phyloP scores from a whole-genome alignment of 2,113 vertebrate species.

The Paratilapia polleni region DNA sequence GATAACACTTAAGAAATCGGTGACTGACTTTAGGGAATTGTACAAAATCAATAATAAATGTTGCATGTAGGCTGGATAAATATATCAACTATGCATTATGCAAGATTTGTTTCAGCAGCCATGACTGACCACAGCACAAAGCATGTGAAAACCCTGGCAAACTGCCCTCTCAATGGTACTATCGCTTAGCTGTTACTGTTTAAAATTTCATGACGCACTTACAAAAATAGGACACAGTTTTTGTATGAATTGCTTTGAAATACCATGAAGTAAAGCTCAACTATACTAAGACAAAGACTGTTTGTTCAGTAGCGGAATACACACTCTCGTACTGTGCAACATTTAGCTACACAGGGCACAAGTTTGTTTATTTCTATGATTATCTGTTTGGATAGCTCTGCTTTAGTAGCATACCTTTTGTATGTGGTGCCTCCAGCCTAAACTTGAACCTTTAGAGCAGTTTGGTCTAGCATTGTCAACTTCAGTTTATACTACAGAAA shows the following conservation, averaged over 20 bases:
- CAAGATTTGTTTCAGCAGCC: conserved; percentile 25
- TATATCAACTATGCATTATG: background rate
- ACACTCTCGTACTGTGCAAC: background rate
- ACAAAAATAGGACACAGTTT: conserved; percentile 39
- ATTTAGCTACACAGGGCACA: conserved; percentile 6
- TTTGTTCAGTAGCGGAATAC: conserved; percentile 23
- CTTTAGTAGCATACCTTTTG: background rate
- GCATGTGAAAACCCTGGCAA: conserved; percentile 18
- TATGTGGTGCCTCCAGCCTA: conserved; percentile 7
- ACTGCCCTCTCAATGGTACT: conserved; percentile 27
- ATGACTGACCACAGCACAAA: conserved; percentile 9
- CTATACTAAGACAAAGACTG: background rate
- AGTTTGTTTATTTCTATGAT: conserved; percentile 29
- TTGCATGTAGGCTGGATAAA: background rate
- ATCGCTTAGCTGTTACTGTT: conserved; percentile 42
- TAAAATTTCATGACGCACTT: conserved; percentile 43
- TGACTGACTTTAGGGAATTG: background rate
- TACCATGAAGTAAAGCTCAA: conserved; percentile 7
- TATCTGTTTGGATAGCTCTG: conserved; percentile 29
- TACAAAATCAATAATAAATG: background rate
- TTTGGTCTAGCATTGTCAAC: background rate
- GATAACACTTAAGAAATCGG: background rate
- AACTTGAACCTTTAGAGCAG: conserved; percentile 15
- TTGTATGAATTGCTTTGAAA: conserved; percentile 32
- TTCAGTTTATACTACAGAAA: background rate